Base-by-base conservation (phyloP, 2,113 vertebrate species). In the Oophaga pumilio region DNA sequence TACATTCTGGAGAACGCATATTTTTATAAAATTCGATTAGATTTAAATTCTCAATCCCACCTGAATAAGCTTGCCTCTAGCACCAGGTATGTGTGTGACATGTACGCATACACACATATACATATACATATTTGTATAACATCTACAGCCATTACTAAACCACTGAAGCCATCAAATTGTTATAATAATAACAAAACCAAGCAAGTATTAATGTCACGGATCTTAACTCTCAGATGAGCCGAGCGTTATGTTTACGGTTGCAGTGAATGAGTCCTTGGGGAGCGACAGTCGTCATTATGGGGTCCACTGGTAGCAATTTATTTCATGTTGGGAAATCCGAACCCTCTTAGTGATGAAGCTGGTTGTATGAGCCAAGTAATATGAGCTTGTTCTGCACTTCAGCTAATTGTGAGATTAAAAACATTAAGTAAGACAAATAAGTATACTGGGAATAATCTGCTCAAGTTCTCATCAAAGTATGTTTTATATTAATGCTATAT, bases 301-400 rank as follows among this genome's bases (percentile, higher is more conserved):
- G 68, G 86, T 88, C 80, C 71, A 68, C n/a, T 76, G 86, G 80
- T 88, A 74, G 80, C 71, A 88, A 83, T 88, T 88, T 83, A 88
- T 88, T 83, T 82, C 59, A 76, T 76, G 86, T 88, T 69, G 62
- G 80, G 59, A 83, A 83, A 88, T 88, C 57, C 80, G 26, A 88
- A 76, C 22, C 80, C 86, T 53, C 80, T 62, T 2, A 64, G 59
- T 88, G 86, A 82, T 87, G 71, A 83, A 76, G 43, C 43, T 66
- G 80, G 76, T 62, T 66, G 71, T 76, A 76, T 59, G 20, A 73
- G 78, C 77, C 69, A 59, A 18, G 66, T 74, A 87, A 82, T 88
- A 76, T 83, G 71, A 76, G 71, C 80, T 83, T 62, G 69, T 69
- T 53, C 57, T 53, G 79, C 86, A 88, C 79, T 83, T 83, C 24